Conservation (phyloP, 2,113 vertebrate species). For the Cromileptes altivelis region DNA sequence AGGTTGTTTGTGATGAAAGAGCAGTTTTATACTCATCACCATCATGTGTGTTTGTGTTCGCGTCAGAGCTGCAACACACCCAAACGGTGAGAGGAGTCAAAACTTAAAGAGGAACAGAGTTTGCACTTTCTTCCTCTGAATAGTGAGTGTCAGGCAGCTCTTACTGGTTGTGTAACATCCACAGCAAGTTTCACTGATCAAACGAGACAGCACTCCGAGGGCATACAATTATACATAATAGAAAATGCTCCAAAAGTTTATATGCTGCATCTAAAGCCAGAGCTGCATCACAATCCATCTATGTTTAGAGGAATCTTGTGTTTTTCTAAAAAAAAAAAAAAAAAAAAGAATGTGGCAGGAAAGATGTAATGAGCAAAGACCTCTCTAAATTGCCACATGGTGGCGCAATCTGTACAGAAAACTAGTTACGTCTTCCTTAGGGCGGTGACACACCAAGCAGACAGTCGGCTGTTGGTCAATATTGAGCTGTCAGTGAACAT, state of each 20-base stretch:
- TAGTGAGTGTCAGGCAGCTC: background rate
- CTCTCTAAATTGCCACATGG: background rate
- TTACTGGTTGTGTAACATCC: background rate
- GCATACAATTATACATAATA: constrained; percentile 18
- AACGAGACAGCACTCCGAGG: constrained; percentile 1
- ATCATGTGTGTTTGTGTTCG: constrained; percentile 16
- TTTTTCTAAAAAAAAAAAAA: background rate
- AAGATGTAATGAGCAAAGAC: background rate
- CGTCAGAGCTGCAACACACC: background rate
- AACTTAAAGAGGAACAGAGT: constrained; percentile 11
- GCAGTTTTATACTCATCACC: constrained; percentile 11
- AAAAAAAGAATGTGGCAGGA: background rate
- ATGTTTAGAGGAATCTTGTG: background rate
- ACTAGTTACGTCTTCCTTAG: background rate
- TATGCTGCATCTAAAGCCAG: background rate
- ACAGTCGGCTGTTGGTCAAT: too few relatives aligned
- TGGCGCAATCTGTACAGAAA: background rate
- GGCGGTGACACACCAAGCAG: too few relatives aligned
- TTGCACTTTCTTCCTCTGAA: background rate
- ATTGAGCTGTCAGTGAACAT: too few relatives aligned
- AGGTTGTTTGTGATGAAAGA: constrained; percentile 45
- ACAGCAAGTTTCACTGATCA: background rate
- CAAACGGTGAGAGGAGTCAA: background rate
- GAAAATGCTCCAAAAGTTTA: constrained; percentile 4
- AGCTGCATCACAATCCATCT: background rate